Conservation (phyloP, 2,888 invertebrate species). For the Stenchaetothrips biformis region DNA sequence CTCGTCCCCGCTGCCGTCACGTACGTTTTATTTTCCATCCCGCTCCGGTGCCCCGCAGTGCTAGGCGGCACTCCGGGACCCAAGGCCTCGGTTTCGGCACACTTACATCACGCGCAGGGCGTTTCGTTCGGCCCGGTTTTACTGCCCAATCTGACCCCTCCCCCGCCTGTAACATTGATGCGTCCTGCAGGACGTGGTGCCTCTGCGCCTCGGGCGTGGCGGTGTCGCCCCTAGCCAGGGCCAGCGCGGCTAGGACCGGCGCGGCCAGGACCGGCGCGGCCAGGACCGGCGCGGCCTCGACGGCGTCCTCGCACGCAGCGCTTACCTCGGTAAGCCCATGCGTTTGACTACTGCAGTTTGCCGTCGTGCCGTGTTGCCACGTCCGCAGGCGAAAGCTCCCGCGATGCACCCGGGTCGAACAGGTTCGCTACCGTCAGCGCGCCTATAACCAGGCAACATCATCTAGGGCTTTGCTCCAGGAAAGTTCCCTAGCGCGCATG, state of each 20-base stretch:
- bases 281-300: not conserved
- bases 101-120: too few relatives aligned
- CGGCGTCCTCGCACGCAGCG: not conserved
- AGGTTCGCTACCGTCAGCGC: not conserved
- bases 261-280: not conserved
- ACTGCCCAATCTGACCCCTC: too few relatives aligned
- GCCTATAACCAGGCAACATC: too few relatives aligned
- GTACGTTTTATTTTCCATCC: not conserved
- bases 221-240: not conserved
- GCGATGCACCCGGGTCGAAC: not conserved
- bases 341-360: not conserved
- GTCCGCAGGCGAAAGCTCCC: not conserved
- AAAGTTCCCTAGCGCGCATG: too few relatives aligned
- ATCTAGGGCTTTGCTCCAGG: too few relatives aligned
- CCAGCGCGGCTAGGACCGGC: not conserved
- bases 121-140: too few relatives aligned
- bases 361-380: not conserved
- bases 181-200: not conserved
- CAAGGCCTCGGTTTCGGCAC: too few relatives aligned
- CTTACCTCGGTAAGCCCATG: not conserved
- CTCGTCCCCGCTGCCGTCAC: not conserved
- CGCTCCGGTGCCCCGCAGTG: too few relatives aligned
- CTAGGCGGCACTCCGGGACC: too few relatives aligned
- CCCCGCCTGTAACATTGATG: too few relatives aligned
- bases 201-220: not conserved